Conservation (phyloP, 2,888 invertebrate species). For the Azorinus chamasolen region DNA sequence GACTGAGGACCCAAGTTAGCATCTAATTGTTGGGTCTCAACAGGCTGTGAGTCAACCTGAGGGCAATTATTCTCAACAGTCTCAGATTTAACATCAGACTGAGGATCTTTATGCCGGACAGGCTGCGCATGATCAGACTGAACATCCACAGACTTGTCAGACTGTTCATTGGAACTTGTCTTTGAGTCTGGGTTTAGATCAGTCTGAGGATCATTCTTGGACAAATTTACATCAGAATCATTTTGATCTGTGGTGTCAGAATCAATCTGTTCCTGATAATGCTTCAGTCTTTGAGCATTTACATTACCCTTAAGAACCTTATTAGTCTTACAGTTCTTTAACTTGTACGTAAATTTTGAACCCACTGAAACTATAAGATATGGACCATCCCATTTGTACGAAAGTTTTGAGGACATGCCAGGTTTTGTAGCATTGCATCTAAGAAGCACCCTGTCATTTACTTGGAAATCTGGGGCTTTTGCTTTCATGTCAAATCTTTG, state of each 20-base stretch:
- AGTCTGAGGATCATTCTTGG: slow-evolving; percentile 1
- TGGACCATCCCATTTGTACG: slow-evolving; percentile 38
- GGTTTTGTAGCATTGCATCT: background rate
- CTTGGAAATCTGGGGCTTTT: slow-evolving; percentile 29
- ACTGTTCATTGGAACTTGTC: background rate
- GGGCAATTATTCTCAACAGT: background rate
- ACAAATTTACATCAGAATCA: background rate
- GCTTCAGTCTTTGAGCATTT: too few relatives aligned
- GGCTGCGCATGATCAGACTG: background rate
- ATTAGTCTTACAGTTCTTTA: too few relatives aligned
- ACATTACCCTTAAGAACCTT: too few relatives aligned
- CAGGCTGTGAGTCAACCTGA: background rate
- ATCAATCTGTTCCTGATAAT: slow-evolving; percentile 6
- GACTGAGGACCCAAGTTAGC: too few relatives aligned
- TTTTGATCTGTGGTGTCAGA: background rate
- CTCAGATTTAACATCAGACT: slow-evolving; percentile 5
- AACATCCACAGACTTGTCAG: background rate
- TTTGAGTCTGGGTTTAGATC: background rate
- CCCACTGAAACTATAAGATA: too few relatives aligned
- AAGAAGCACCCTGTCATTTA: slow-evolving; percentile 35
- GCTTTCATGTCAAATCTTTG: slow-evolving; percentile 20
- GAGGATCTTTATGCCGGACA: slow-evolving; percentile 5
- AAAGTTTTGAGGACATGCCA: slow-evolving; percentile 37
- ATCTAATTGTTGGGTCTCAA: background rate
- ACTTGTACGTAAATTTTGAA: too few relatives aligned